These are phyloP conservation scores for Chiroxiphia lanceolata DNA, from an alignment of 2,797 vertebrate genomes.

Conservation along the genomic window DNA sequence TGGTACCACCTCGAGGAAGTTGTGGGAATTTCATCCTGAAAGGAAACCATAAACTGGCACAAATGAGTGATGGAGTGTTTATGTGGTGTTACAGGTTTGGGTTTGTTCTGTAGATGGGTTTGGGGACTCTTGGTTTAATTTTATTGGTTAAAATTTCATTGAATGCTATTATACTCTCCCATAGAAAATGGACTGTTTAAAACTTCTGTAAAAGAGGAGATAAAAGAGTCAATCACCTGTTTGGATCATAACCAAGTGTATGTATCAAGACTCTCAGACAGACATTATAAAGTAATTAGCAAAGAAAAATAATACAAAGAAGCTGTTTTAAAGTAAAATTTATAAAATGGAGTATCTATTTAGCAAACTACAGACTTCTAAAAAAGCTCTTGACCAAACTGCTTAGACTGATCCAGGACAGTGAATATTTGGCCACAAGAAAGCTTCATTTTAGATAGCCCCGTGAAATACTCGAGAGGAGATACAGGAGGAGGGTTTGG, in stretches of 20 bases:
- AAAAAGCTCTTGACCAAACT: neutral
- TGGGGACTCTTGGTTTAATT: neutral
- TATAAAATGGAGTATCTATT: neutral
- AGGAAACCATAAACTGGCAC: neutral
- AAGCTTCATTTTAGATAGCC: neutral
- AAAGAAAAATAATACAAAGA: neutral
- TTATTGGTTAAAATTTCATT: neutral
- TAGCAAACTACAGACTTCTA: neutral
- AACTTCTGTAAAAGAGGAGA: neutral
- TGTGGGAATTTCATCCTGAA: constrained; percentile 14
- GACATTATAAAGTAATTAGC: neutral
- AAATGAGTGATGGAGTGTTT: neutral
- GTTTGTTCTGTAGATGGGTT: neutral
- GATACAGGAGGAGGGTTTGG: neutral
- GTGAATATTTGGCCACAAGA: neutral
- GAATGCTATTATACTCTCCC: neutral
- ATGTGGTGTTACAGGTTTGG: neutral
- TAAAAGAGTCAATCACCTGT: neutral
- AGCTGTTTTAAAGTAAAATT: neutral
- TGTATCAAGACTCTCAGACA: neutral
- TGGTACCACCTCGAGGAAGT: constrained; percentile 69
- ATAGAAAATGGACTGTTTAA: neutral
- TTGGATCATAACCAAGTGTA: fast-evolving
- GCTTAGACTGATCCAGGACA: neutral
- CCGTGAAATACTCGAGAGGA: neutral